phyloP scores from a whole-genome alignment of 1,140 invertebrate genomes.

The Bursaphelenchus mucronatus region DNA sequence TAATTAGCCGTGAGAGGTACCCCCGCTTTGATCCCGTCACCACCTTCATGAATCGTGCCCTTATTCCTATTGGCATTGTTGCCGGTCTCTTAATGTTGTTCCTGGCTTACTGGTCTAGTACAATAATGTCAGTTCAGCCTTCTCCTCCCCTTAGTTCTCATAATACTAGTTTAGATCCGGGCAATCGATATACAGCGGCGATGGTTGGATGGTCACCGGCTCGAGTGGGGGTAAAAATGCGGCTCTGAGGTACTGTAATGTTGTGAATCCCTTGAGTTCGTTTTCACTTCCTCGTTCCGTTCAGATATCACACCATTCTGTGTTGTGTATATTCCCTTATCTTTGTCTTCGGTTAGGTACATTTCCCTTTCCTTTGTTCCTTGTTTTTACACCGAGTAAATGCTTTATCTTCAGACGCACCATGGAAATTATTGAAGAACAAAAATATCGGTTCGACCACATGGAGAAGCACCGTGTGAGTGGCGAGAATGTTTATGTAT shows the following conservation, averaged over 20 bases:
- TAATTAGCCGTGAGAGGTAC: conserved; percentile 38
- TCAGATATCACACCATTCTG: no score
- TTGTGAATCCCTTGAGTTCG: neutral
- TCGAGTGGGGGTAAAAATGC: conserved; percentile 48
- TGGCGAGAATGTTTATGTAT: conserved; percentile 31
- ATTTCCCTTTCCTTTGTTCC: neutral
- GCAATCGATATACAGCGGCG: conserved; percentile 35
- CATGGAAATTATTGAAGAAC: conserved; percentile 48
- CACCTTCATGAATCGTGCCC: conserved; percentile 42
- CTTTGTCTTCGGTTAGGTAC: no score
- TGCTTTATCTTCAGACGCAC: conserved; percentile 35
- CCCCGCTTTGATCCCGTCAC: conserved; percentile 48
- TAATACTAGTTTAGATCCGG: conserved; percentile 29
- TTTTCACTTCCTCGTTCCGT: no score
- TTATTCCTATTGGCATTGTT: conserved; percentile 34
- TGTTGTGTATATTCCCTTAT: no score
- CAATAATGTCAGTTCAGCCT: conserved; percentile 30
- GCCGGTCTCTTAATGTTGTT: conserved; percentile 49
- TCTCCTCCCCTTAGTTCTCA: conserved; percentile 3
- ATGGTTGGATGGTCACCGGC: conserved; percentile 44
- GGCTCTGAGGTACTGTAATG: conserved; percentile 33
- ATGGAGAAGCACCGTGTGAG: conserved; percentile 14
- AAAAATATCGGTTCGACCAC: conserved; percentile 43
- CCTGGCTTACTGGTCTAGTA: conserved; percentile 44
- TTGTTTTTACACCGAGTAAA: no score